A percentile compares a stretch with the other conserved stretches of the same genome.
Evolutionary conservation across 1,140 invertebrate genomes (phyloP).

Genomic region (Nylanderia fulva): DNA sequence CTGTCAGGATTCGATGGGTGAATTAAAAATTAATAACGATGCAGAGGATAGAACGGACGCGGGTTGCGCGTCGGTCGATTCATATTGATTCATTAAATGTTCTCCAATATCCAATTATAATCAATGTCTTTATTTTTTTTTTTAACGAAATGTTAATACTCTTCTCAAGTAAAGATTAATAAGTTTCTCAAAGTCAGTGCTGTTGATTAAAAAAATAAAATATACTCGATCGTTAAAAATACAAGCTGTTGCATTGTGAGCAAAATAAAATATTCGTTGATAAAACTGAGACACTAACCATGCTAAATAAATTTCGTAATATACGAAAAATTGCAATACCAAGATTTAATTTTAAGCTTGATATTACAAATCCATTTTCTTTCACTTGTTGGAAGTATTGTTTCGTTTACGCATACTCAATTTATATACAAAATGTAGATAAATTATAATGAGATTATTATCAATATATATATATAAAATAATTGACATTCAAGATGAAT

Average conservation of each 20-base stretch:
- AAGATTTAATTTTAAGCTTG: background rate
- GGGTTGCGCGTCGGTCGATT: conserved; percentile 54
- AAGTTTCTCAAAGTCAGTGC: background rate
- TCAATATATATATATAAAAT: background rate
- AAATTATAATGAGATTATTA: background rate
- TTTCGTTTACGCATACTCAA: background rate
- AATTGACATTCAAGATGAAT: background rate
- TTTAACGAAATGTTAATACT: background rate
- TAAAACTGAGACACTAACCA: background rate
- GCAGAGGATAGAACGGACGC: conserved; percentile 45
- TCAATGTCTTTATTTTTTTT: background rate
- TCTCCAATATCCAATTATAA: conserved; percentile 40
- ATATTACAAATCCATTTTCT: background rate
- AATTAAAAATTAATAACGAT: conserved; percentile 39
- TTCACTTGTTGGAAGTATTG: background rate
- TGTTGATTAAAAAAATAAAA: conserved; percentile 10
- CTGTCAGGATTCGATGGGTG: background rate
- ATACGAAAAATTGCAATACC: background rate
- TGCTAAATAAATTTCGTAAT: background rate
- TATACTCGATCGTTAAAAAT: background rate
- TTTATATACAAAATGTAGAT: background rate
- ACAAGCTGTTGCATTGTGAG: background rate
- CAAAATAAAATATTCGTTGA: conserved; percentile 3
- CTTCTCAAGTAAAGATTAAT: background rate
- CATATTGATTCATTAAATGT: conserved; percentile 45